Percentiles rank a stretch among this genome's conserved stretches.
Evolutionary conservation across 2,888 invertebrate genomes (phyloP).

Genomic region (Lasioglossum pauxillum): DNA sequence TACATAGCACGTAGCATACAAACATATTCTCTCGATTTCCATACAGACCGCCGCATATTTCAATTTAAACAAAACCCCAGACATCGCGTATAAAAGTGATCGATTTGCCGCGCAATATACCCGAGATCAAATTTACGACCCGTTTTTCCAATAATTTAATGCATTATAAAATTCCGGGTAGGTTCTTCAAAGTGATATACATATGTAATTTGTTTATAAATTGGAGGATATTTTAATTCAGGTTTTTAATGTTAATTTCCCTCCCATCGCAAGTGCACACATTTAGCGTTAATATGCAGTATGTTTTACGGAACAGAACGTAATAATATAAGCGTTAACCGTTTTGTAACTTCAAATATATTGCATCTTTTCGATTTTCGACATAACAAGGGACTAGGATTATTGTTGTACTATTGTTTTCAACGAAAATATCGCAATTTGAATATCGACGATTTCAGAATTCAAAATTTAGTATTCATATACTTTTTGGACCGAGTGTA

Average conservation of each 20-base stretch:
- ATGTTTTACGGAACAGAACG: not conserved
- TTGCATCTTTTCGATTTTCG: no score
- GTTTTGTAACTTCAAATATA: not conserved
- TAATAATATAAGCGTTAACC: not conserved
- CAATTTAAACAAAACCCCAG: not conserved
- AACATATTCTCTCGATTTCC: not conserved
- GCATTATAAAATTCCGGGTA: not conserved
- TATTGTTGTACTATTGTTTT: not conserved
- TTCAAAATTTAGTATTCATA: not conserved
- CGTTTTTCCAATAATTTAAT: slow-evolving; percentile 3
- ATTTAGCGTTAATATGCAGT: not conserved
- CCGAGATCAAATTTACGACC: not conserved
- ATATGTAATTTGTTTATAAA: not conserved
- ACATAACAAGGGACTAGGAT: no score
- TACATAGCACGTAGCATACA: not conserved
- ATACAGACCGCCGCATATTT: not conserved
- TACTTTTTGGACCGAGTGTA: not conserved
- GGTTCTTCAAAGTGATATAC: not conserved
- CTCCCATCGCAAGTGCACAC: not conserved
- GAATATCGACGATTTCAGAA: not conserved
- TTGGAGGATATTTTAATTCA: not conserved
- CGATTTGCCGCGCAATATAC: not conserved
- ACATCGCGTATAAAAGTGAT: not conserved
- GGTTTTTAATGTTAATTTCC: not conserved
- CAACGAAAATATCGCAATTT: not conserved